Percentiles rank a stretch among this genome's conserved stretches.
Evolutionary conservation across 2,113 vertebrate species (phyloP).

Genomic region (Lota lota): DNA sequence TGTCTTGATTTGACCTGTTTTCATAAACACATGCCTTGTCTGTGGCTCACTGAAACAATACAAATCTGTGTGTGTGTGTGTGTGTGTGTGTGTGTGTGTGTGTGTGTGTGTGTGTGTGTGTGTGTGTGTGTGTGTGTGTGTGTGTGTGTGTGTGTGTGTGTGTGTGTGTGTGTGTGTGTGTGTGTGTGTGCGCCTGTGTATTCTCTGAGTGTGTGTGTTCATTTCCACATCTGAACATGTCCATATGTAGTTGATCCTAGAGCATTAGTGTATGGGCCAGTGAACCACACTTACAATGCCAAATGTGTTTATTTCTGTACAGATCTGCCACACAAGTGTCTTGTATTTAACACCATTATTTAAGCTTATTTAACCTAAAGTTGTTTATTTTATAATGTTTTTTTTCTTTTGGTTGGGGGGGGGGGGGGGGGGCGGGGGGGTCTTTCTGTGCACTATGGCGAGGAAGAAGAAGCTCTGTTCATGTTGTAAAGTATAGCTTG

Average conservation of each 20-base stretch:
- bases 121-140: conserved; percentile 61
- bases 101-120: conserved; percentile 64
- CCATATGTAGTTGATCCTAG: conserved; percentile 65
- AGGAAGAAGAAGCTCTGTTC: conserved; percentile 73
- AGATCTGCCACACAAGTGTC: conserved; percentile 89
- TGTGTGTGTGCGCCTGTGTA: conserved; percentile 60
- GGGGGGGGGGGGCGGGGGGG: background rate
- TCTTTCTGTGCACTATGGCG: conserved; percentile 79
- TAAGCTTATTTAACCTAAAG: conserved; percentile 97
- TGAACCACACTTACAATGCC: conserved; percentile 81
- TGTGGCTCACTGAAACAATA: conserved; percentile 79
- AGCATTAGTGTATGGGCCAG: conserved; percentile 66
- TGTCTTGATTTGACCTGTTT: conserved; percentile 52
- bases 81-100: conserved; percentile 61
- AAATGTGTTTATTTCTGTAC: conserved; percentile 90
- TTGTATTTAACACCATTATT: conserved; percentile 97
- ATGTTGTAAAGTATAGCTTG: conserved; percentile 80
- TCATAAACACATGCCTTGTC: conserved; percentile 83
- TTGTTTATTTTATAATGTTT: conserved; percentile 88
- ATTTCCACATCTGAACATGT: conserved; percentile 72
- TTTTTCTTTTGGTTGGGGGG: conserved; percentile 37
- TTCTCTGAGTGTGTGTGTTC: conserved; percentile 53
- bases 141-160: conserved; percentile 46
- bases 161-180: conserved; percentile 61
- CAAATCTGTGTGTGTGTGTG: conserved; percentile 58